Evolutionary conservation across 2,113 vertebrate genomes (phyloP).

Genomic region (Prionailurus bengalensis): DNA sequence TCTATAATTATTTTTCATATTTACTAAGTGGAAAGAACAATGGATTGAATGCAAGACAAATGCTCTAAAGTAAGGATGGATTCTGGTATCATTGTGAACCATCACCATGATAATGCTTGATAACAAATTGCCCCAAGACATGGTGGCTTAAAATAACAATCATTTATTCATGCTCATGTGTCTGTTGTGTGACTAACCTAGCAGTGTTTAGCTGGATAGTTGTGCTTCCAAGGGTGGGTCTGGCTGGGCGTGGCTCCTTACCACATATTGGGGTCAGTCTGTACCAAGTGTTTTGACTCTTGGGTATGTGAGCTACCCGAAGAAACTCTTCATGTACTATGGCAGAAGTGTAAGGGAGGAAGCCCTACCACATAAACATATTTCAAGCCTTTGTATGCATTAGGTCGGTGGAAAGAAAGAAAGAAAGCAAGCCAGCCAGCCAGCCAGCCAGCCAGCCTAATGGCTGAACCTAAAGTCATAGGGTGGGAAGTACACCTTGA

Average conservation of each 20-base stretch:
- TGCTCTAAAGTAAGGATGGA: neutral
- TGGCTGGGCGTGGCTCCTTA: neutral
- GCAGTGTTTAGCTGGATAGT: neutral
- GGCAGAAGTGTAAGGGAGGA: neutral
- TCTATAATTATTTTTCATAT: neutral
- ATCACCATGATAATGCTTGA: neutral
- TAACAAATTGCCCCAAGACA: neutral
- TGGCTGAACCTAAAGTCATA: neutral
- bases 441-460: neutral
- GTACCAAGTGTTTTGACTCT: neutral
- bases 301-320: neutral
- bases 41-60: neutral
- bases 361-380: neutral
- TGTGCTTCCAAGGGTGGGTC: neutral
- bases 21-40: neutral
- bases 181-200: neutral
- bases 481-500: neutral
- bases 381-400: neutral
- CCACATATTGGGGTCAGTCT: neutral
- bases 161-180: neutral
- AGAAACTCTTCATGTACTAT: neutral
- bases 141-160: neutral
- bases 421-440: no score
- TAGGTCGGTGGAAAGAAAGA: neutral
- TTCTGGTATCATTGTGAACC: neutral